Evolutionary conservation across 2,888 invertebrate species (phyloP).

Genomic region (Eupithecia tripunctaria): DNA sequence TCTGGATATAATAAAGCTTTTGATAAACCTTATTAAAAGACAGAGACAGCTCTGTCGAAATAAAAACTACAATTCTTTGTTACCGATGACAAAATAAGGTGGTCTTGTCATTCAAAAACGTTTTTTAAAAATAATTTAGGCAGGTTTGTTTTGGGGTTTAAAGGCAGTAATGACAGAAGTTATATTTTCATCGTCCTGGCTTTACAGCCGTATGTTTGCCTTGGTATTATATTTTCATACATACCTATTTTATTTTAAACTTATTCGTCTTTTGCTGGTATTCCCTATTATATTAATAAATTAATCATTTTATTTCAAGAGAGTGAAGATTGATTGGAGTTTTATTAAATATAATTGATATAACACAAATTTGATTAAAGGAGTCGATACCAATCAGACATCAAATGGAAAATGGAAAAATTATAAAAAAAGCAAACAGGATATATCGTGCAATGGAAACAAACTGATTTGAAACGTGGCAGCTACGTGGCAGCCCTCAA

Average conservation of each 20-base stretch:
- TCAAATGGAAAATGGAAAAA: background rate
- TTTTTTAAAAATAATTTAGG: no score
- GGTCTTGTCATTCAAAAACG: no score
- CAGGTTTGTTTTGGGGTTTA: no score
- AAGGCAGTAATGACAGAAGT: no score
- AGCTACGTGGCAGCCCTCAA: slow-evolving; percentile 23
- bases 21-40: background rate
- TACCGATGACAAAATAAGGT: background rate
- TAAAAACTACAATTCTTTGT: background rate
- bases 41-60: background rate
- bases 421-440: no score
- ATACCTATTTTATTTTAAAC: no score
- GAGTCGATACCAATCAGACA: background rate
- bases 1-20: background rate
- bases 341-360: background rate
- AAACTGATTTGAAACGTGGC: background rate
- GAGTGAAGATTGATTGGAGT: no score
- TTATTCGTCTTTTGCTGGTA: background rate
- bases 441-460: background rate
- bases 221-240: no score
- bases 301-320: no score
- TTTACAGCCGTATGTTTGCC: no score
- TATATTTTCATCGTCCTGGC: no score
- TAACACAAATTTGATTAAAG: background rate
- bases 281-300: background rate